A percentile compares a stretch with the other conserved stretches of the same genome.
Evolutionary conservation across 2,888 invertebrate species (phyloP).

Genomic region (Ophraella communa): DNA sequence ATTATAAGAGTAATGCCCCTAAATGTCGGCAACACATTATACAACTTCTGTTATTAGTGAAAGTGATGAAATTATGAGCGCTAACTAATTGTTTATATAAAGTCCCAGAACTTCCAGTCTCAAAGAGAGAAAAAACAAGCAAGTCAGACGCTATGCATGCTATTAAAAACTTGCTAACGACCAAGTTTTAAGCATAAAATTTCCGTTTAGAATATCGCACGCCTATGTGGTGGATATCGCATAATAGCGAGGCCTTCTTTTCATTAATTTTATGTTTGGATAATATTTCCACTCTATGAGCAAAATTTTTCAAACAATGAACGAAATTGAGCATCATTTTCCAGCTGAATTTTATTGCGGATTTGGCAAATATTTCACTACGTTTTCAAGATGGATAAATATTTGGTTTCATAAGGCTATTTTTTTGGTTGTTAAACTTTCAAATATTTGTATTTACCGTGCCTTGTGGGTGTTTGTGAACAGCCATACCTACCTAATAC

Average conservation of each 20-base stretch:
- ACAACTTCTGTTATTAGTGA: too few relatives aligned
- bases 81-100: too few relatives aligned
- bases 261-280: constrained; percentile 6
- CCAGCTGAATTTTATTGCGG: constrained; percentile 3
- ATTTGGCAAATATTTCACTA: background rate
- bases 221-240: background rate
- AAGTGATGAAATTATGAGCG: too few relatives aligned
- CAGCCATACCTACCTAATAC: too few relatives aligned
- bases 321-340: background rate
- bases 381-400: background rate
- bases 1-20: too few relatives aligned
- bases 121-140: too few relatives aligned
- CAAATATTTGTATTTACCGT: background rate
- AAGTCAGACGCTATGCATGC: too few relatives aligned
- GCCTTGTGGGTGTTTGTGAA: background rate
- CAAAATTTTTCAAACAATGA: constrained; percentile 3
- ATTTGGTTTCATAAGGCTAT: background rate
- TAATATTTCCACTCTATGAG: constrained; percentile 4
- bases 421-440: background rate
- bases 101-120: too few relatives aligned
- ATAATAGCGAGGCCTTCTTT: constrained; percentile 4
- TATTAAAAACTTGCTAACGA: too few relatives aligned
- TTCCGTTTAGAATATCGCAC: background rate
- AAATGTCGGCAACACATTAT: too few relatives aligned
- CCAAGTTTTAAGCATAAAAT: too few relatives aligned